A percentile compares a stretch with the other conserved stretches of the same genome.
Evolutionary conservation across 2,888 invertebrate genomes (phyloP).

Genomic region (Galeruca laticollis): DNA sequence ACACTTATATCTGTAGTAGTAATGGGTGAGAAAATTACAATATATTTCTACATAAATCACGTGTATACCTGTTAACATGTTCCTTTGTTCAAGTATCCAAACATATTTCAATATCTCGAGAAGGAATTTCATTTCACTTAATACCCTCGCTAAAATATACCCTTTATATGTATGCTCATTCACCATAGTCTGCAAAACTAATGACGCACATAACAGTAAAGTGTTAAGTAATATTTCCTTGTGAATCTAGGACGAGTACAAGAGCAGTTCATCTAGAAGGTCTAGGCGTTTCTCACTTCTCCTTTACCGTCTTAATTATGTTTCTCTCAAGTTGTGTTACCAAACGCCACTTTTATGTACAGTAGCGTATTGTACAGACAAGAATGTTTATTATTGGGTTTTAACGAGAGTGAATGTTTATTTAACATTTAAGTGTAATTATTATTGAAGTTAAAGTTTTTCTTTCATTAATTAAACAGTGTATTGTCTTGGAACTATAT

Average conservation of each 20-base stretch:
- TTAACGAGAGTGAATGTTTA: no score
- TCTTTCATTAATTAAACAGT: no score
- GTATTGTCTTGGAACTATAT: no score
- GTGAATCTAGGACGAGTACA: constrained; percentile 35
- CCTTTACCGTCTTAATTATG: constrained; percentile 17
- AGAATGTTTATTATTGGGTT: no score
- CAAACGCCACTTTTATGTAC: neutral
- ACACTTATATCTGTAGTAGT: no score
- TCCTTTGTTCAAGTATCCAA: neutral
- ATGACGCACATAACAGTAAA: constrained; percentile 29
- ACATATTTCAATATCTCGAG: neutral
- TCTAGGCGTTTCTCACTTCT: constrained; percentile 13
- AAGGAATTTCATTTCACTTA: constrained; percentile 14
- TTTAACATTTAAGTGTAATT: no score
- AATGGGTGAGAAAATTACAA: no score
- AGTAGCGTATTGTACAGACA: neutral
- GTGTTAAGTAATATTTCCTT: constrained; percentile 34
- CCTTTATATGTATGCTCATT: constrained; percentile 1
- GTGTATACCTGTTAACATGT: neutral
- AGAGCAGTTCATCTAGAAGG: constrained; percentile 21
- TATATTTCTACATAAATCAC: no score
- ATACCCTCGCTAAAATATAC: neutral
- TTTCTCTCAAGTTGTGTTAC: constrained; percentile 4
- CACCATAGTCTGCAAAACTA: constrained; percentile 14
- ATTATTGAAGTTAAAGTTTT: no score